Percentiles rank a stretch among this genome's conserved stretches.
Evolutionary conservation across 35 echinoderm and acorn worm species (phyloP).

Genomic region (Stichopus chloronotus): DNA sequence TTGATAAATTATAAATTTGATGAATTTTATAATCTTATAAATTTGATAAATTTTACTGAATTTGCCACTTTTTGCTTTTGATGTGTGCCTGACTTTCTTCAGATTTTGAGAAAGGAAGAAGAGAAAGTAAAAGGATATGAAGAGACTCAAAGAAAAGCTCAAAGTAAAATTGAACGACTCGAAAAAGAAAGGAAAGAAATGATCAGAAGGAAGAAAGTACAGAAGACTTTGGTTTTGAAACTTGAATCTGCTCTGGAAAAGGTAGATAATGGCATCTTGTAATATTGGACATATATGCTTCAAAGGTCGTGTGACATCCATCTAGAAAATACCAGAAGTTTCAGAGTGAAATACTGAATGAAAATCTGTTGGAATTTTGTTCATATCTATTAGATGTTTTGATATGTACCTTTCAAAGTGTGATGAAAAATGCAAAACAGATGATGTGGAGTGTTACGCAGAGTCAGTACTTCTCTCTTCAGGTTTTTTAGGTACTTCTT

Average conservation of each 20-base stretch:
- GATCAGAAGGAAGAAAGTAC: neutral
- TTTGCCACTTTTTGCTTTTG: neutral
- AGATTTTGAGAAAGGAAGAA: neutral
- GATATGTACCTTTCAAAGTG: too few species aligned
- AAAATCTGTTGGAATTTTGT: too few species aligned
- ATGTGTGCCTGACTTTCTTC: neutral
- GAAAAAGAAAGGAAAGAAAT: slow-evolving; percentile 27
- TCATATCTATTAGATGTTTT: too few species aligned
- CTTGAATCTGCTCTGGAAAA: slow-evolving; percentile 48
- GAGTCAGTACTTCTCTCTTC: too few species aligned
- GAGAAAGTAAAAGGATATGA: neutral
- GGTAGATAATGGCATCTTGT: neutral
- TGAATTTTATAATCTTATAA: neutral
- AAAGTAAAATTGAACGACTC: neutral
- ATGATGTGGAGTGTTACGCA: too few species aligned
- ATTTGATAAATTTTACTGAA: neutral
- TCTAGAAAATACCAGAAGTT: too few species aligned
- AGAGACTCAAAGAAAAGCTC: neutral
- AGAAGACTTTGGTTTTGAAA: slow-evolving; percentile 8
- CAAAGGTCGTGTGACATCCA: too few species aligned
- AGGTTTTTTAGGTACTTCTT: too few species aligned
- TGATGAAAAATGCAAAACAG: too few species aligned
- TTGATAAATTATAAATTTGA: too few species aligned
- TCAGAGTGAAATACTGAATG: too few species aligned
- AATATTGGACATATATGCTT: neutral